These are phyloP conservation scores for Montipora capricornis DNA, from an alignment of 64 coral and sea anemone genomes.

Conservation along the genomic window DNA sequence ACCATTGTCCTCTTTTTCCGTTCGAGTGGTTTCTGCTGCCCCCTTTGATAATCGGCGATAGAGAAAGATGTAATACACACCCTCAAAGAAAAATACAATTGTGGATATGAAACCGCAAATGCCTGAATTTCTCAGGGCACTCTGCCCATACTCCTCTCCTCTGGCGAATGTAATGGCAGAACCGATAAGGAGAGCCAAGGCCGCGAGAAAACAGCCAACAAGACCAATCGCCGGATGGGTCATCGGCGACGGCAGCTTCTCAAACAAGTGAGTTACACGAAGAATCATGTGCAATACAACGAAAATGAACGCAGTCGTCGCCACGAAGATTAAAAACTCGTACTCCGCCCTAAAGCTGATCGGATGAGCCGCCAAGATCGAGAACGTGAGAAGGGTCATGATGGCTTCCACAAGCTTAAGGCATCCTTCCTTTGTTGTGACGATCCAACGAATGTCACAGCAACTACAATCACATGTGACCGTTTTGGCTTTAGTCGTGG, in stretches of 20 bases:
- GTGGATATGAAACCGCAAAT: slow-evolving; percentile 75
- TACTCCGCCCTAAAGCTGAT: slow-evolving; percentile 55
- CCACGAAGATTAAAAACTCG: slow-evolving; percentile 80
- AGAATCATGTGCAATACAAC: slow-evolving; percentile 78
- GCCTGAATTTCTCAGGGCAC: slow-evolving; percentile 18
- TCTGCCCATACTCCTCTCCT: not conserved
- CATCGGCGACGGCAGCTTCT: slow-evolving; percentile 68
- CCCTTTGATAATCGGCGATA: slow-evolving; percentile 39
- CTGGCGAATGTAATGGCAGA: slow-evolving; percentile 60
- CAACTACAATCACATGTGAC: not conserved
- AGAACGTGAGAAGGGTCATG: slow-evolving; percentile 79
- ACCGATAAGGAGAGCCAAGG: slow-evolving; percentile 57
- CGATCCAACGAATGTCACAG: slow-evolving; percentile 78
- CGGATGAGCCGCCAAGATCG: slow-evolving; percentile 47
- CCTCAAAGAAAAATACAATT: slow-evolving; percentile 71
- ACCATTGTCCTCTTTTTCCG: not conserved
- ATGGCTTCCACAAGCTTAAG: slow-evolving; percentile 80
- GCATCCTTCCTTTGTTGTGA: slow-evolving; percentile 82
- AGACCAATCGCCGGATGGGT: slow-evolving; percentile 65
- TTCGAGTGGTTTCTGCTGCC: not conserved
- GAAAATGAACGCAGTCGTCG: slow-evolving; percentile 73
- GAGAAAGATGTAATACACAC: slow-evolving; percentile 47
- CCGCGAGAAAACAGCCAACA: slow-evolving; percentile 56
- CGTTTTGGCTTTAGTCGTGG: not conserved
- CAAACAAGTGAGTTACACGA: slow-evolving; percentile 56